Base-by-base conservation (phyloP, 2,888 invertebrate genomes). In the Campoplex capitator region DNA sequence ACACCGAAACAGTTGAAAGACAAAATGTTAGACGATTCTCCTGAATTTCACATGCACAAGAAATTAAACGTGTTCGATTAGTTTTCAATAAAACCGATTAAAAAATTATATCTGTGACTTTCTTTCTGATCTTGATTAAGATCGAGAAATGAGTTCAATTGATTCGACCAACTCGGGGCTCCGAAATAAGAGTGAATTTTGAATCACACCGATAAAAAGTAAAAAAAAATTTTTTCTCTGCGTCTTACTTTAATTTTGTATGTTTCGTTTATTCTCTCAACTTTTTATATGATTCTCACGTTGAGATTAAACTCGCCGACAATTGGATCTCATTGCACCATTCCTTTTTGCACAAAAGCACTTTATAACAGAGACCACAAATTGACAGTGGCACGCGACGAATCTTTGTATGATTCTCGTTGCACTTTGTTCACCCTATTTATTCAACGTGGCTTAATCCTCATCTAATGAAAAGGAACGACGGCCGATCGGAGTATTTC, bases 381-480 rank as follows among this genome's bases (percentile, higher is more conserved):
- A 35, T 74, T 51, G 8, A 54, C 67, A 67, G 51, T 77, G 56
- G 76, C 68, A 73, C 65, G 73, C 54, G 51, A 62, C 51, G 73
- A 62, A 81, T 84, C 65, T 81, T 65, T 54, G 28, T 81, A 67
- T 78, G 84, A 42, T 84, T 81, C 51, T 70, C 74, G 74, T 45
- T 32, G 70, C 54, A 56, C 78, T 65, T 51, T 74, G 81, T 81
- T 67, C 82, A 83, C 42, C 79, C 89, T 89, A 90, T 91, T 91
- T 91, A 90, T 91, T 83, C 85, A 86, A 67, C 84, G 88, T 85
- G 89, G 86, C 77, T 58, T 88, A 89, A 89, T 90, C 88, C 82
- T 68, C 85, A 88, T 88, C 62, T 79, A 58, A 70, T 75, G 73
- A 28, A 75, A 67, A 81, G 71, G 87, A 88, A 86, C 85, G 84